phyloP scores from a whole-genome alignment of 2,113 vertebrate genomes.

The Puntigrus tetrazona region DNA sequence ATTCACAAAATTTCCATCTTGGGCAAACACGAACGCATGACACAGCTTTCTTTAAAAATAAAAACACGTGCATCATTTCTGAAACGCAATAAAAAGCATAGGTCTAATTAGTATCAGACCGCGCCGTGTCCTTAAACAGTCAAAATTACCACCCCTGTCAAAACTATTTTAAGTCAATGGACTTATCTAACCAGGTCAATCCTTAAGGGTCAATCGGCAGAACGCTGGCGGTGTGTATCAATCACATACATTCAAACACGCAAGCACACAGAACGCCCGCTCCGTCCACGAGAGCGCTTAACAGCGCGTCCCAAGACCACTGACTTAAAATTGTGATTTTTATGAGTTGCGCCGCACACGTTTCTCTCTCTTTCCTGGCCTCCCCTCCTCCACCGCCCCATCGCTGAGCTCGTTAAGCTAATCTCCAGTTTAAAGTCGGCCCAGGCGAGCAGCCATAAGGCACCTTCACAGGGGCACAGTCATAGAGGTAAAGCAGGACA shows the following conservation, averaged over 20 bases:
- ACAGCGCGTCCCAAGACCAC: slow-evolving; percentile 63
- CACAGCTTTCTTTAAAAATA: background rate
- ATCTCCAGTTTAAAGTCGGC: slow-evolving; percentile 60
- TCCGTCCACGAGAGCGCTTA: slow-evolving; percentile 57
- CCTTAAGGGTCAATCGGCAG: slow-evolving; percentile 63
- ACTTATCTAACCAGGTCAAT: slow-evolving; percentile 73
- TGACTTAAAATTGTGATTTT: slow-evolving; percentile 72
- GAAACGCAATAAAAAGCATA: background rate
- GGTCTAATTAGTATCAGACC: background rate
- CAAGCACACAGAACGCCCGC: slow-evolving; percentile 39
- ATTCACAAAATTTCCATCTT: slow-evolving; percentile 11
- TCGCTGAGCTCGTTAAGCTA: slow-evolving; percentile 56
- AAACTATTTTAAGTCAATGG: slow-evolving; percentile 43
- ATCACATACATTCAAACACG: slow-evolving; percentile 52
- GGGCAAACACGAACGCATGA: background rate
- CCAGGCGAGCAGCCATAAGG: slow-evolving; percentile 49
- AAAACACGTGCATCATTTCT: background rate
- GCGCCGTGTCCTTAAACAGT: slow-evolving; percentile 50
- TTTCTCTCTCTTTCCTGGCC: slow-evolving; percentile 21
- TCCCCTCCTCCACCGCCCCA: slow-evolving; percentile 47
- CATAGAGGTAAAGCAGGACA: slow-evolving; percentile 38
- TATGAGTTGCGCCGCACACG: slow-evolving; percentile 25
- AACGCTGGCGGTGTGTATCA: slow-evolving; percentile 58
- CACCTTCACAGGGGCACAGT: slow-evolving; percentile 47
- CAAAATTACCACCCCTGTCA: slow-evolving; percentile 39